Base-by-base conservation (phyloP, 2,888 invertebrate species). In the Iphiclides podalirius region DNA sequence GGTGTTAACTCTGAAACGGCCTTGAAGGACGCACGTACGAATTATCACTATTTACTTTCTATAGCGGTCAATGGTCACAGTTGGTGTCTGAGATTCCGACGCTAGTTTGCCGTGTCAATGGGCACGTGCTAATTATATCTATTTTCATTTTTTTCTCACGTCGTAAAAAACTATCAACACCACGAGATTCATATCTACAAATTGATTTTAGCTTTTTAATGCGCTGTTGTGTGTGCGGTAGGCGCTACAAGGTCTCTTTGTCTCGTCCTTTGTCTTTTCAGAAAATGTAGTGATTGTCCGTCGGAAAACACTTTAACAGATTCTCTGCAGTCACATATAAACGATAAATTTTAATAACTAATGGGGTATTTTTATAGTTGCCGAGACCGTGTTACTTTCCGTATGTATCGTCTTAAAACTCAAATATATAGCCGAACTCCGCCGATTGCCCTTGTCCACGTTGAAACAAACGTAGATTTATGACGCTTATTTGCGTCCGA, bases 31-130 rank as follows among this genome's bases (percentile, higher is more conserved):
- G 75, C 71, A 67, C 70, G 75, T 74, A 67, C 68, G 55, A 50
- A 67, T 66, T 69, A 62, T 66, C 61, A 65, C 69, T 81, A 75
- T 83, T 83, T 79, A 79, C 85, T 85, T 85, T 85, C 85, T 80
- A 82, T 77, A 74, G 75, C 79, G 83, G 82, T 82, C 81, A 81
- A 74, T 70, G 80, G 76, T 79, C 79, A 81, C 64, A 66, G 62
- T 58, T 63, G 66, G 62, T 57, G 67, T 67, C 66, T 58, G 56
- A 52, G 46, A 52, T 52, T 57, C 54, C 31, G 49, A 40, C 52
- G 31, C 20, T 49, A 23, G 20, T 13, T 49, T 38, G 16, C 6
- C 12, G 23, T 20, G 33, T 33, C 13, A 34, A 11, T 31, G n/a
- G 31, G 6, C 11, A 31, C 11, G 31, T 31, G 31, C 31, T 31